Conservation (phyloP, 1,140 invertebrate species). For the Ostrea denselamellosa region DNA sequence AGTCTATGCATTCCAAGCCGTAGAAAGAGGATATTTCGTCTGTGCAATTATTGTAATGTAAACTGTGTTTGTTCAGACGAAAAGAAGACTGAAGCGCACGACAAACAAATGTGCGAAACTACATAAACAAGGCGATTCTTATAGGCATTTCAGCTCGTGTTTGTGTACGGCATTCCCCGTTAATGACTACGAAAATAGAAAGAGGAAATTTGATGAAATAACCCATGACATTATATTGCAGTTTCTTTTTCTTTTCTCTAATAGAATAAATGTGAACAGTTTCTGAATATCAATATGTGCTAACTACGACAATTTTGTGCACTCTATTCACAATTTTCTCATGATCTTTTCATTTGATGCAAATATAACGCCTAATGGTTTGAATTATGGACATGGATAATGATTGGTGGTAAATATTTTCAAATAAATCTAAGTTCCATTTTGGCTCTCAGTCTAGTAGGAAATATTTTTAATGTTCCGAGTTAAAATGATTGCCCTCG, state of each 20-base stretch:
- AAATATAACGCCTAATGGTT: no score
- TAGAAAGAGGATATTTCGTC: neutral
- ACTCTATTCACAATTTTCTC: neutral
- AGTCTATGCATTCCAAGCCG: neutral
- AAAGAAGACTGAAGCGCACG: neutral
- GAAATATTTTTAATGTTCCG: no score
- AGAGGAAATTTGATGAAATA: neutral
- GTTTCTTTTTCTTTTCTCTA: neutral
- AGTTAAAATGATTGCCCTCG: no score
- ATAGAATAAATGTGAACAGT: neutral
- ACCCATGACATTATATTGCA: neutral
- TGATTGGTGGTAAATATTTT: no score
- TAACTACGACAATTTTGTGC: neutral
- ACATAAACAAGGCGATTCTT: neutral
- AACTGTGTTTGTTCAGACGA: neutral
- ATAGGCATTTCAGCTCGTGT: neutral
- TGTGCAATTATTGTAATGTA: conserved; percentile 30
- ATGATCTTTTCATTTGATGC: neutral
- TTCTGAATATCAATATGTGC: neutral
- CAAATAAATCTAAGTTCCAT: no score
- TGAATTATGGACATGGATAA: no score
- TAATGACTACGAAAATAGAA: neutral
- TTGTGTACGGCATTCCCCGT: neutral
- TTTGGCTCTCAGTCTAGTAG: no score
- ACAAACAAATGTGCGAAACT: neutral